Percentiles rank a stretch among this genome's conserved stretches.
Evolutionary conservation across 2,113 vertebrate species (phyloP).

Genomic region (Marcusenius ussheri): DNA sequence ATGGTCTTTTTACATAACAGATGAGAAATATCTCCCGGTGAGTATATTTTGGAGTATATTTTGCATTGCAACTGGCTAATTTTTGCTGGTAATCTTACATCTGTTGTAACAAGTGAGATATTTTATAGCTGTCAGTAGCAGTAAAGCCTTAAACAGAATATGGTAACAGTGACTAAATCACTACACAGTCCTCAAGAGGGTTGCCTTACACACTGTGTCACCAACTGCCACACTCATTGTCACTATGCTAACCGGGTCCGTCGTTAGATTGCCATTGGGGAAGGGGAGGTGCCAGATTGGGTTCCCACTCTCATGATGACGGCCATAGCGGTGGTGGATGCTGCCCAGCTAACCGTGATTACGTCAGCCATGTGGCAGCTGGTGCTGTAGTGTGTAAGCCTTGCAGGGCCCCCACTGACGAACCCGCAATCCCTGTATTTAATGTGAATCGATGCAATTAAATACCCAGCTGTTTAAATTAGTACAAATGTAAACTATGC

Average conservation of each 20-base stretch:
- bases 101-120: not conserved
- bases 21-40: not conserved
- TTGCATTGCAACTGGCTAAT: not conserved
- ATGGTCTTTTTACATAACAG: not conserved
- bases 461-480: not conserved
- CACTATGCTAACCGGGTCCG: not conserved
- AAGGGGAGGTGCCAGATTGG: not conserved
- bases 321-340: not conserved
- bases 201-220: not conserved
- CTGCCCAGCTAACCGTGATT: not conserved
- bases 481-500: not conserved
- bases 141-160: not conserved
- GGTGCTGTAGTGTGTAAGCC: slow-evolving; percentile 55
- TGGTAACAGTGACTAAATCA: not conserved
- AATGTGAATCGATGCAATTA: not conserved
- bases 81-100: not conserved
- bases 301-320: slow-evolving; percentile 1
- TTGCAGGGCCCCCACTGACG: not conserved
- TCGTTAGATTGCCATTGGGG: not conserved
- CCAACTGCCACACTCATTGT: not conserved
- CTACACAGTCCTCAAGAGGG: not conserved
- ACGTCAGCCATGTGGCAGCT: not conserved
- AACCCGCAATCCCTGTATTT: not conserved
- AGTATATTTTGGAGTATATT: not conserved
- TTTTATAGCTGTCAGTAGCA: not conserved